Evolutionary conservation across 2,797 vertebrate species (phyloP), one percentile per base, ranked within the genome.

Genomic region (Spea hammondii): DNA sequence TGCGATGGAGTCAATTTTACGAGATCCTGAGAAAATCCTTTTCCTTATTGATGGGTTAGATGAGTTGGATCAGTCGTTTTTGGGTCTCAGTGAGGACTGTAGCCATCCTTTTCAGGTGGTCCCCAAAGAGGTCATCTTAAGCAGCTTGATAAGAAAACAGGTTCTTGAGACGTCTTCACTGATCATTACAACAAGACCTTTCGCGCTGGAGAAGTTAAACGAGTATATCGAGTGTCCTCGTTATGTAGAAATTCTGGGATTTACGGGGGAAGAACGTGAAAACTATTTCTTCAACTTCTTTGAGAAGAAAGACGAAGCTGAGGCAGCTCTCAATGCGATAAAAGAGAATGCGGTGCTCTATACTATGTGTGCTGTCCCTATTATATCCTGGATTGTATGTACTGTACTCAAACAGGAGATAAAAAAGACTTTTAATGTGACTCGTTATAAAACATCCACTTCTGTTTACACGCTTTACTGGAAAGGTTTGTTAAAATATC

Each of bases 21-120:
- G 17, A 5, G 65, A 74, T 0, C 83, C 79, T 0, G 53, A 85
- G 14, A 84, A 79, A 11, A 80, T 90, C 57, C 78, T 91, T 9
- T 83, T 91, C 6, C 54, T 90, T 46, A 73, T 89, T 9, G 89
- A 91, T 67, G 85, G 88, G 70, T 87, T 84, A 12, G 74, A 83
- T 72, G 83, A 83, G 47, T 3, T 48, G 1, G 17, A 45, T 6
- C 83, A 76, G 17, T 84, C 45, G 71, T 76, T 54, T 4, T 12
- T 13, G 65, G 54, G 32, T 0, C 6, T 13, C 1, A 9, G 4
- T 8, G 9, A 8, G 3, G 17, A 8, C 45, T 45, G 11, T 54
- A 17, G 45, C 5, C 32, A 53, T 64, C 49, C 17, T 6, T 45
- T 65, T 54, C 47, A 75, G 46, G 0, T 70, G 0, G 4, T 44